Conservation (phyloP, 1,140 invertebrate species). For the Charaxes varanes region DNA sequence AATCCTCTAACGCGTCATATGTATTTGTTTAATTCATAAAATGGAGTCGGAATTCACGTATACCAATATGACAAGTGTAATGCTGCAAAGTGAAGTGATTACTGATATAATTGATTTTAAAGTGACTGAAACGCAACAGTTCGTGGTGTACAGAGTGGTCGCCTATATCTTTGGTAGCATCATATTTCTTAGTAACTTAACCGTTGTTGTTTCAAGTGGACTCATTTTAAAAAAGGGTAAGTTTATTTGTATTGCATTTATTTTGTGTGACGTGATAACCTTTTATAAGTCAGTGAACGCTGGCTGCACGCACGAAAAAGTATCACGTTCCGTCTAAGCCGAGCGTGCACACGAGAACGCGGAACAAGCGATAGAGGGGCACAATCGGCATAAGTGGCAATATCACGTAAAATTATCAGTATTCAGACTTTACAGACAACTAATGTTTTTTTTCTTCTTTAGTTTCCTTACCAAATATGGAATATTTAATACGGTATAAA, state of each 20-base stretch:
- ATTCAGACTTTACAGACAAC: too few relatives aligned
- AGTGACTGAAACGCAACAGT: slow-evolving; percentile 39
- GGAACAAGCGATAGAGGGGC: too few relatives aligned
- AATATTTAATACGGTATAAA: too few relatives aligned
- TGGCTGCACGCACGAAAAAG: too few relatives aligned
- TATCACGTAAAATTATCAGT: too few relatives aligned
- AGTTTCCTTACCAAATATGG: too few relatives aligned
- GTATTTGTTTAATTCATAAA: background rate
- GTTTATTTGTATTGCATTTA: slow-evolving; percentile 15
- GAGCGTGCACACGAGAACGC: too few relatives aligned
- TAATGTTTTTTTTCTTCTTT: too few relatives aligned
- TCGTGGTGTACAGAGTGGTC: slow-evolving; percentile 35
- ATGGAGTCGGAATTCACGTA: slow-evolving; percentile 12
- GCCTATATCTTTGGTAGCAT: slow-evolving; percentile 64
- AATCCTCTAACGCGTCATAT: background rate
- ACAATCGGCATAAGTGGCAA: too few relatives aligned
- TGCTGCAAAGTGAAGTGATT: slow-evolving; percentile 30
- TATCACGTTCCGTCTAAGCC: too few relatives aligned
- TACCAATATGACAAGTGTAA: slow-evolving; percentile 9
- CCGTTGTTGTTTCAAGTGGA: slow-evolving; percentile 75
- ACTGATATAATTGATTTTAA: slow-evolving; percentile 31
- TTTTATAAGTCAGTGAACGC: too few relatives aligned
- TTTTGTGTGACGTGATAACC: too few relatives aligned
- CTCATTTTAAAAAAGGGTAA: slow-evolving; percentile 75
- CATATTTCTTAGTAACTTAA: slow-evolving; percentile 73